Percentiles rank a stretch among this genome's conserved stretches.
Conservation (phyloP, 2,888 invertebrate species). For the Clepsis dumicolana region DNA sequence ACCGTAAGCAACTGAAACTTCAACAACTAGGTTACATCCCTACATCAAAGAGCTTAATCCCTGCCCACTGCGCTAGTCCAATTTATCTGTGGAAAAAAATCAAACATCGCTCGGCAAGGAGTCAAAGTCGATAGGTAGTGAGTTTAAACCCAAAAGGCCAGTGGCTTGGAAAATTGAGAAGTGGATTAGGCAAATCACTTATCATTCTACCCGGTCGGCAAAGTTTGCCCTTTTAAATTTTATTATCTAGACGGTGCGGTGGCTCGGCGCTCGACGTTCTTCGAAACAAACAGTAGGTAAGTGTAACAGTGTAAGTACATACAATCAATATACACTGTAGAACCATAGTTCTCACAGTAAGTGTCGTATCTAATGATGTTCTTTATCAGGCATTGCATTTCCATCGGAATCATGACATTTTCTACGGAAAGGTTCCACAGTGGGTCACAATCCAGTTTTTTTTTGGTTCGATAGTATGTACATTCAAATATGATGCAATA, state of each 20-base stretch:
- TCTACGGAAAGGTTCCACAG: too few species aligned
- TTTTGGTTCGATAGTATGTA: too few species aligned
- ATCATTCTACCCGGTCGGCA: constrained; percentile 76
- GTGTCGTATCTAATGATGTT: too few species aligned
- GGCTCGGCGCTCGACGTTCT: background rate
- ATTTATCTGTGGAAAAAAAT: constrained; percentile 38
- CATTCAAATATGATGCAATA: too few species aligned
- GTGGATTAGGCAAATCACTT: constrained; percentile 86
- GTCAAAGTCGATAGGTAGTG: constrained; percentile 47
- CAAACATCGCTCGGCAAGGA: constrained; percentile 34
- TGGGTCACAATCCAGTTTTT: too few species aligned
- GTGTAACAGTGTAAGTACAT: constrained; percentile 19
- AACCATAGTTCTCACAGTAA: too few species aligned
- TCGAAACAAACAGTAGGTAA: constrained; percentile 45
- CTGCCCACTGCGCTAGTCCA: constrained; percentile 25
- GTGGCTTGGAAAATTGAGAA: constrained; percentile 83
- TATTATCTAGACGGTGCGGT: constrained; percentile 72
- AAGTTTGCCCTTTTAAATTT: constrained; percentile 85
- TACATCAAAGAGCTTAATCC: constrained; percentile 11
- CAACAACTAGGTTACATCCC: background rate
- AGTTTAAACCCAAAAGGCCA: constrained; percentile 58
- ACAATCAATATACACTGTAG: background rate
- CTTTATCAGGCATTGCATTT: too few species aligned
- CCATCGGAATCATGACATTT: too few species aligned
- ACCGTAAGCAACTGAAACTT: background rate